Evolutionary conservation across 2,113 vertebrate species (phyloP), one percentile per base, ranked within the genome.

Genomic region (Lates calcarifer): DNA sequence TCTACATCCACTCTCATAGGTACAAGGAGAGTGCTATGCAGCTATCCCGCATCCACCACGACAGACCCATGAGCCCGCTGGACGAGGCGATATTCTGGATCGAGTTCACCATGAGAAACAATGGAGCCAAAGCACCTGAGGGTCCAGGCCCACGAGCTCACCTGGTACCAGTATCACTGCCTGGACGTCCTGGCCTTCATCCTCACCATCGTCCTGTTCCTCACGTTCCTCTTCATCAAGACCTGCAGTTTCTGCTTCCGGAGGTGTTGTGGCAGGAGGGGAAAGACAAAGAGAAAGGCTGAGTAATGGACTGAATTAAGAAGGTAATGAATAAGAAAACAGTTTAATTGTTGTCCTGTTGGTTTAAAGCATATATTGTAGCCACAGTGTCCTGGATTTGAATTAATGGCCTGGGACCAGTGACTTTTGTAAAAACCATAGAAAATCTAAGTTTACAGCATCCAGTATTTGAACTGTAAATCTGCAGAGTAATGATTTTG

Each of bases 51-150:
- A 97, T 98, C 85, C 97, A 98, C 29, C 96, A 97, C 0, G 96
- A 98, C 79, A 96, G 97, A 69, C 96, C 96, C 0, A 13, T 96
- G 0, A 96, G 83, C 60, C 94, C 97, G 15, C 90, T 93, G 73
- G 96, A 98, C 18, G 93, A 96, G 91, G 95, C 97, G 0, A 94
- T 97, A 60, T 99, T 97, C 92, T 98, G 97, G 97, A 95, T 97
- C 0, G 96, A 98, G 90, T 97, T 95, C 90, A 96, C 97, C 15
- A 97, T 98, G 95, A 95, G 95, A 28, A 95, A 98, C 91, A 97
- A 97, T 81, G 97, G 97, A n/a, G 94, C 96, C 29, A 95, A 95
- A 96, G 51, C 97, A 98, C 87, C 74, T 98, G 76, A 88, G 96
- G 53, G 94, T 96, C 55, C 95, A 96, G 3, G 90, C 97, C 49